Percentiles rank a stretch among this genome's conserved stretches.
phyloP scores from a whole-genome alignment of 35 echinoderm and acorn worm species.

The Ophiothrix spiculata region DNA sequence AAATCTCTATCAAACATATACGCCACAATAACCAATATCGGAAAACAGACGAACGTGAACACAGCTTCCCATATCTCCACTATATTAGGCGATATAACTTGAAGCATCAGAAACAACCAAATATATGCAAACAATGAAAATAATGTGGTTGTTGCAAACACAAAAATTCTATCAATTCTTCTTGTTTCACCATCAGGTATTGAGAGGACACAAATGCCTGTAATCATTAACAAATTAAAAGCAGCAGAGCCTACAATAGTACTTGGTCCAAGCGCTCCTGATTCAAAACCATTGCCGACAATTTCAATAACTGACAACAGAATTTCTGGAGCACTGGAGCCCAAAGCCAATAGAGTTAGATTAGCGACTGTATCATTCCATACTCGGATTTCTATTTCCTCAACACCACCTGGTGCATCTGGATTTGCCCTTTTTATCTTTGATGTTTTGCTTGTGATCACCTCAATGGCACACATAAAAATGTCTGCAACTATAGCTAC shows the following conservation, averaged over 20 bases:
- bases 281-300: slow-evolving; percentile 64
- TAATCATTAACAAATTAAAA: slow-evolving; percentile 87
- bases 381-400: slow-evolving; percentile 84
- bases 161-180: slow-evolving; percentile 71
- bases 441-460: slow-evolving; percentile 84
- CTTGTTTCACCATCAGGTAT: slow-evolving; percentile 66
- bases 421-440: slow-evolving; percentile 62
- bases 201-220: slow-evolving; percentile 65
- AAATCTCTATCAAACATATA: slow-evolving; percentile 95
- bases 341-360: slow-evolving; percentile 93
- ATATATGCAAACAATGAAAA: slow-evolving; percentile 94
- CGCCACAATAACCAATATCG: slow-evolving; percentile 77
- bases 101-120: slow-evolving; percentile 82
- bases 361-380: slow-evolving; percentile 99
- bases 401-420: slow-evolving; percentile 51
- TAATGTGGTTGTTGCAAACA: slow-evolving; percentile 75
- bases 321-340: slow-evolving; percentile 83
- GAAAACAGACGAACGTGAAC: slow-evolving; percentile 88
- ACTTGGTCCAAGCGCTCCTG: slow-evolving; percentile 84
- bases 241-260: slow-evolving; percentile 76
- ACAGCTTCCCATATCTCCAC: slow-evolving; percentile 83
- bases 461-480: slow-evolving; percentile 97
- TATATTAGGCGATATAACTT: slow-evolving; percentile 61
- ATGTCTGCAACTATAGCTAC: slow-evolving; percentile 94
- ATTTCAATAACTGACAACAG: slow-evolving; percentile 90